phyloP scores from a whole-genome alignment of 2,888 invertebrate species.

The Serripes groenlandicus region DNA sequence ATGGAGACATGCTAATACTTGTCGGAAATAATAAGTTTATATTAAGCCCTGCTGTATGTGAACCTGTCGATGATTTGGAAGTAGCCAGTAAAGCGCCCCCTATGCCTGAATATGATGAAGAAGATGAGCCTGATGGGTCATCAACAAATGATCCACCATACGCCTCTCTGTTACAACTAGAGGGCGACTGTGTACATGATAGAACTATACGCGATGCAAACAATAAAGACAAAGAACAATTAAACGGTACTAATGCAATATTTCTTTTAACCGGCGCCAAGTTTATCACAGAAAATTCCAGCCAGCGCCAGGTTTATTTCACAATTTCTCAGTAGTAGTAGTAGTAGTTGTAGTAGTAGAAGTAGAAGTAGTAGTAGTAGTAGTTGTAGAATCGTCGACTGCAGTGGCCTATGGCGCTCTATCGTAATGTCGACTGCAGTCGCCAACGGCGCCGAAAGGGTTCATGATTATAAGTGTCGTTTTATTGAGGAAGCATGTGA shows the following conservation, averaged over 20 bases:
- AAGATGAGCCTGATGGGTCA: neutral
- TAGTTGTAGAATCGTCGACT: too few species aligned
- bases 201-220: neutral
- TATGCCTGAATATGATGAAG: conserved; percentile 29
- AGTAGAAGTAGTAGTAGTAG: too few species aligned
- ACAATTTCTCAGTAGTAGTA: too few species aligned
- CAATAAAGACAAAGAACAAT: conserved; percentile 19
- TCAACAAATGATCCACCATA: neutral
- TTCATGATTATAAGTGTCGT: too few species aligned
- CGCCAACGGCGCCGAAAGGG: too few species aligned
- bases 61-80: conserved; percentile 31
- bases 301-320: too few species aligned
- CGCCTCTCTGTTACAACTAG: neutral
- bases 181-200: conserved; percentile 54
- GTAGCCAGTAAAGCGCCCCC: conserved; percentile 44
- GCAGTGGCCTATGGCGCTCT: too few species aligned
- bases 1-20: conserved; percentile 62
- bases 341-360: too few species aligned
- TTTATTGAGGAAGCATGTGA: too few species aligned
- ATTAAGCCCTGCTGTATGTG: conserved; percentile 60
- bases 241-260: neutral
- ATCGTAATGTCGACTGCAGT: too few species aligned
- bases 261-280: too few species aligned
- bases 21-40: conserved; percentile 42
- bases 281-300: too few species aligned